These are phyloP conservation scores for Diacarnus erythraeanus DNA, from an alignment of 37 sponge, comb jelly and placozoan species.

Conservation along the genomic window DNA sequence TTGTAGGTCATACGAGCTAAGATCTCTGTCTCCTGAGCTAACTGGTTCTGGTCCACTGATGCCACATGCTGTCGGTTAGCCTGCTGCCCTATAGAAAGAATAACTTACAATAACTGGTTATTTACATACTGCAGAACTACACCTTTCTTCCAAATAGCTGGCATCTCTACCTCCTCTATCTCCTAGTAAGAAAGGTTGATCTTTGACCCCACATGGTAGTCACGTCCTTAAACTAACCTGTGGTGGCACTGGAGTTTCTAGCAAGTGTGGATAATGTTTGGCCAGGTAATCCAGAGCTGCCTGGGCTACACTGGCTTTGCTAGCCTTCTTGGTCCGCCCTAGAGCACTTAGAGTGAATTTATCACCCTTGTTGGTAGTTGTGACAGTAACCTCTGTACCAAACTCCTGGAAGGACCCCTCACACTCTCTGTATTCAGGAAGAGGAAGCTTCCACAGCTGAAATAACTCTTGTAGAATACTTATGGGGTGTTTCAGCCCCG, in stretches of 20 bases:
- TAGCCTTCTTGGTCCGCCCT: conserved; percentile 60
- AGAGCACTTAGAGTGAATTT: conserved; percentile 20
- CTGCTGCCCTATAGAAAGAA: neutral
- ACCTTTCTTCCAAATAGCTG: conserved; percentile 38
- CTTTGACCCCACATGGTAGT: conserved; percentile 6
- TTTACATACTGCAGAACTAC: no score
- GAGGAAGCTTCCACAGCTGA: conserved; percentile 61
- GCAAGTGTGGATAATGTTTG: conserved; percentile 20
- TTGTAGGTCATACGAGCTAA: conserved; percentile 40
- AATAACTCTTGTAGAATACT: conserved; percentile 59
- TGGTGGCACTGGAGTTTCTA: conserved; percentile 31
- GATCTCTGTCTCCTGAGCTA: conserved; percentile 54
- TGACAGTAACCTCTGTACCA: conserved; percentile 53
- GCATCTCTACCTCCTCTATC: neutral
- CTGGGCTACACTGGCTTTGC: conserved; percentile 52
- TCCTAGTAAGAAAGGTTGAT: neutral
- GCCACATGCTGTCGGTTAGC: conserved; percentile 28
- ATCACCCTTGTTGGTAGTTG: conserved; percentile 4
- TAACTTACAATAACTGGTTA: neutral
- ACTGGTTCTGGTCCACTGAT: conserved; percentile 14
- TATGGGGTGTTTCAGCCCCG: conserved; percentile 51
- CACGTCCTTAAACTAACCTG: neutral
- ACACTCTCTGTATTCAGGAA: conserved; percentile 63
- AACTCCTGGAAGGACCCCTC: conserved; percentile 52
- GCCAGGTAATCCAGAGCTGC: conserved; percentile 41